These are phyloP conservation scores for Chelidonichthys spinosus DNA, from an alignment of 2,797 vertebrate species.

Conservation along the genomic window DNA sequence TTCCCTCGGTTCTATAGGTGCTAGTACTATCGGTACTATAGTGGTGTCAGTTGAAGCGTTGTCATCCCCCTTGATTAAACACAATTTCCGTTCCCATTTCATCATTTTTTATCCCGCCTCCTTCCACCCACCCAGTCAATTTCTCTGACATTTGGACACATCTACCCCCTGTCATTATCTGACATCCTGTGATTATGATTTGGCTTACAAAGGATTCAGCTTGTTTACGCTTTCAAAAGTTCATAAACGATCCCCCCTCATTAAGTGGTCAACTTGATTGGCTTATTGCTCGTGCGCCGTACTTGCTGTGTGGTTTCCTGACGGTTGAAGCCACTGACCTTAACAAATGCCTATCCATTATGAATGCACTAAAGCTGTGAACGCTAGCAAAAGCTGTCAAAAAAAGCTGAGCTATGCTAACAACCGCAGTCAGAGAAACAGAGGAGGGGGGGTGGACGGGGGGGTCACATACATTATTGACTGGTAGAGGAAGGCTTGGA, in stretches of 20 bases:
- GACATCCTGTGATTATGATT: slow-evolving; percentile 66
- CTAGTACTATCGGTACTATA: too few species aligned
- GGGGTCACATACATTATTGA: slow-evolving; percentile 76
- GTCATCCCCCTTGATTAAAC: slow-evolving; percentile 36
- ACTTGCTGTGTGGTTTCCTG: slow-evolving; percentile 39
- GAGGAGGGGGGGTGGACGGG: slow-evolving; percentile 13
- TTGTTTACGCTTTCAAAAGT: slow-evolving; percentile 71
- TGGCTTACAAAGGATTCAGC: slow-evolving; percentile 53
- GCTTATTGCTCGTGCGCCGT: slow-evolving; percentile 44
- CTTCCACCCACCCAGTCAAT: slow-evolving; percentile 21
- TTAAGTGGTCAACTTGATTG: slow-evolving; percentile 68
- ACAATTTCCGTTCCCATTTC: slow-evolving; percentile 31
- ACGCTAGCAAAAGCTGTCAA: slow-evolving; percentile 51
- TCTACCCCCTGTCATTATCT: slow-evolving; percentile 54
- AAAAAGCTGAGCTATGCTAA: slow-evolving; percentile 66
- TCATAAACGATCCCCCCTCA: slow-evolving; percentile 63
- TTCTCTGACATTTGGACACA: slow-evolving; percentile 67
- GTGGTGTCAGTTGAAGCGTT: slow-evolving; percentile 4
- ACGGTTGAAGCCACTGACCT: slow-evolving; percentile 72
- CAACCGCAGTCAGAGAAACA: slow-evolving; percentile 44
- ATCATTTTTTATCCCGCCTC: slow-evolving; percentile 33
- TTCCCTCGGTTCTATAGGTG: not conserved
- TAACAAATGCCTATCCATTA: slow-evolving; percentile 74
- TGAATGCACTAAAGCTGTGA: slow-evolving; percentile 62
- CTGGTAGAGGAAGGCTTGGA: slow-evolving; percentile 48